phyloP scores from a whole-genome alignment of 2,888 invertebrate genomes.

The Ligdia adustata region DNA sequence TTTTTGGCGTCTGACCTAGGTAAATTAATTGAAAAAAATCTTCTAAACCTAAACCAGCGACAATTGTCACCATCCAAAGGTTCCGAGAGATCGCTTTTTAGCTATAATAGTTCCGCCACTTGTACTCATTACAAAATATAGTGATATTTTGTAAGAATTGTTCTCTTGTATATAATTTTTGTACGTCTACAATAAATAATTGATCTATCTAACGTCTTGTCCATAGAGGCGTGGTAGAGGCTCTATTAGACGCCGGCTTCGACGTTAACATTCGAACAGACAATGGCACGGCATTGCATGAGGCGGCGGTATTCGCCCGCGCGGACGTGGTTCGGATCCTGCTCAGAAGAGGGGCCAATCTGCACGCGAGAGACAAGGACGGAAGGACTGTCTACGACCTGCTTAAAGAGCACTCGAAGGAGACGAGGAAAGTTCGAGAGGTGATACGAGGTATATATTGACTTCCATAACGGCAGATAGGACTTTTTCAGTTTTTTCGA shows the following conservation, averaged over 20 bases:
- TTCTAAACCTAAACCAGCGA: no score
- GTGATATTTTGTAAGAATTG: no score
- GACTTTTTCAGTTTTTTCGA: neutral
- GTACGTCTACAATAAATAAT: no score
- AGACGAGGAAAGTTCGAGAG: slow-evolving; percentile 93
- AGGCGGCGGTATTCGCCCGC: slow-evolving; percentile 96
- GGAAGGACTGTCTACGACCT: slow-evolving; percentile 94
- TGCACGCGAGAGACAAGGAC: slow-evolving; percentile 90
- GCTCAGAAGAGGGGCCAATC: slow-evolving; percentile 91
- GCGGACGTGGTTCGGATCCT: slow-evolving; percentile 93
- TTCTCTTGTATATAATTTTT: no score
- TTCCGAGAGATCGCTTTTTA: no score
- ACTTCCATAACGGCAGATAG: no score
- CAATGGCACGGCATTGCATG: slow-evolving; percentile 95
- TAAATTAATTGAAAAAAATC: no score
- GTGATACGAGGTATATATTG: slow-evolving; percentile 92
- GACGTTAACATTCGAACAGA: slow-evolving; percentile 94
- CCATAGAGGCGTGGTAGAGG: slow-evolving; percentile 90
- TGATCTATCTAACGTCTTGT: neutral
- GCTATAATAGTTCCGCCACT: no score
- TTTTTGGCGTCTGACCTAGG: no score
- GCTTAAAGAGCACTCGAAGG: slow-evolving; percentile 93
- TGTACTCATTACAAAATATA: no score
- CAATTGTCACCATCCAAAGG: no score
- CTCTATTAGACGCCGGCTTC: slow-evolving; percentile 92